Evolutionary conservation across 1,140 invertebrate species (phyloP).

Genomic region (Gryllus bimaculatus): DNA sequence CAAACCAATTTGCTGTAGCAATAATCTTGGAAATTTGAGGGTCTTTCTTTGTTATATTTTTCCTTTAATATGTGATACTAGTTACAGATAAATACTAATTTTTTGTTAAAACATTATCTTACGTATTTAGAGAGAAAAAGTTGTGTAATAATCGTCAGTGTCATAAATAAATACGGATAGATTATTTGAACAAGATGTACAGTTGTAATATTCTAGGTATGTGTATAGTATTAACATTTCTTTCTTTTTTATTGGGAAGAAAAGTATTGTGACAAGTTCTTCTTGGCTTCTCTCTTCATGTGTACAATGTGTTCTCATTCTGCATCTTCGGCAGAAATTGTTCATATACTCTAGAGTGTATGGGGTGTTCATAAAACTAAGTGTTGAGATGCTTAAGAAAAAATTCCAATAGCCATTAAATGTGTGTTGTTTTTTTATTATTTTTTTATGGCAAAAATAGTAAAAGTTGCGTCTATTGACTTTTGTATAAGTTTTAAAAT

Average conservation of each 20-base stretch:
- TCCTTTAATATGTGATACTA: background rate
- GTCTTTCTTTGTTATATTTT: slow-evolving; percentile 17
- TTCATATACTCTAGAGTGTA: no score
- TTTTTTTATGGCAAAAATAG: background rate
- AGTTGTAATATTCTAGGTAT: slow-evolving; percentile 13
- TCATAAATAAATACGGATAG: slow-evolving; percentile 10
- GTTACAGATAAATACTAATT: slow-evolving; percentile 14
- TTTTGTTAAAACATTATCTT: slow-evolving; percentile 13
- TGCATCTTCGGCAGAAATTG: slow-evolving; percentile 9
- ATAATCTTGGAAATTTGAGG: slow-evolving; percentile 16
- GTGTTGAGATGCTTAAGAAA: no score
- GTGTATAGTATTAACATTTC: slow-evolving; percentile 11
- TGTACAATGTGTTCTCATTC: slow-evolving; percentile 7
- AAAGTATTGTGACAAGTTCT: slow-evolving; percentile 4
- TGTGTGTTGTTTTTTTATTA: no score
- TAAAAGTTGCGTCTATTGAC: background rate
- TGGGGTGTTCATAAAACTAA: no score
- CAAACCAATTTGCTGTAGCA: slow-evolving; percentile 16
- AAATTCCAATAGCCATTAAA: no score
- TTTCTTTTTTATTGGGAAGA: background rate
- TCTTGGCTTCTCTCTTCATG: slow-evolving; percentile 14
- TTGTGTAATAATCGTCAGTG: slow-evolving; percentile 18
- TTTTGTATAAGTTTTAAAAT: background rate
- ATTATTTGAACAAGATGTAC: slow-evolving; percentile 17
- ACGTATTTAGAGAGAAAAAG: background rate